These are phyloP conservation scores for Trichomycterus rosablanca DNA, from an alignment of 2,113 vertebrate genomes.

Conservation along the genomic window DNA sequence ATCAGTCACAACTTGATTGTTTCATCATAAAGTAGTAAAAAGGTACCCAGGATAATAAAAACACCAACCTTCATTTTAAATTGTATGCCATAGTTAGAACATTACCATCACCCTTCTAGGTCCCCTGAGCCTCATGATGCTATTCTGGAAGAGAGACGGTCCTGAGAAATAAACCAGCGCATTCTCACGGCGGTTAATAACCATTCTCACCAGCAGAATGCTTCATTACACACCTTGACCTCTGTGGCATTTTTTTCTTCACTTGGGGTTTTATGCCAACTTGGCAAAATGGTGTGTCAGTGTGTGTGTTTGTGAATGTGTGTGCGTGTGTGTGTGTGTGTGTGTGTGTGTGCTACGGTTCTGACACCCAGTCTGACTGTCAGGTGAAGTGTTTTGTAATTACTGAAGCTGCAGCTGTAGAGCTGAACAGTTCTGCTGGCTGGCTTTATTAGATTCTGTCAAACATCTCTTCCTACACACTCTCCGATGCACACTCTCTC, in stretches of 20 bases:
- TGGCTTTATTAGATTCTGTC: slow-evolving; percentile 51
- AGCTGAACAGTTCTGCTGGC: slow-evolving; percentile 40
- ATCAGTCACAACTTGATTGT: neutral
- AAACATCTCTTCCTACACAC: slow-evolving; percentile 40
- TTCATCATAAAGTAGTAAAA: neutral
- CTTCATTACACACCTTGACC: slow-evolving; percentile 54
- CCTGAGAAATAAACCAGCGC: slow-evolving; percentile 34
- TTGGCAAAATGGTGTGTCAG: slow-evolving; percentile 26
- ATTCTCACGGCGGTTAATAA: slow-evolving; percentile 51
- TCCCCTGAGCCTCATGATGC: slow-evolving; percentile 13
- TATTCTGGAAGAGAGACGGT: slow-evolving; percentile 19
- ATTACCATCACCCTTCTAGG: slow-evolving; percentile 29
- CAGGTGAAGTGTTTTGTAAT: slow-evolving; percentile 55
- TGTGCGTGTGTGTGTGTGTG: neutral
- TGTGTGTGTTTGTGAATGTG: neutral
- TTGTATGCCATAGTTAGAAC: slow-evolving; percentile 1
- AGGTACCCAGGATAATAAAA: slow-evolving; percentile 6
- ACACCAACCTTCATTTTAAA: slow-evolving; percentile 28
- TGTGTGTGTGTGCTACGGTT: slow-evolving; percentile 13
- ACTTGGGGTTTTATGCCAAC: slow-evolving; percentile 48
- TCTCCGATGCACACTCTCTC: slow-evolving; percentile 1
- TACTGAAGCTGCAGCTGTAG: slow-evolving; percentile 45
- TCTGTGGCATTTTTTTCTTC: slow-evolving; percentile 52
- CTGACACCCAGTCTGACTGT: slow-evolving; percentile 38
- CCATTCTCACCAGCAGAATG: slow-evolving; percentile 51